Evolutionary conservation across 2,888 invertebrate species (phyloP), one percentile per base, ranked within the genome.

Genomic region (Sarcophaga caerulescens): DNA sequence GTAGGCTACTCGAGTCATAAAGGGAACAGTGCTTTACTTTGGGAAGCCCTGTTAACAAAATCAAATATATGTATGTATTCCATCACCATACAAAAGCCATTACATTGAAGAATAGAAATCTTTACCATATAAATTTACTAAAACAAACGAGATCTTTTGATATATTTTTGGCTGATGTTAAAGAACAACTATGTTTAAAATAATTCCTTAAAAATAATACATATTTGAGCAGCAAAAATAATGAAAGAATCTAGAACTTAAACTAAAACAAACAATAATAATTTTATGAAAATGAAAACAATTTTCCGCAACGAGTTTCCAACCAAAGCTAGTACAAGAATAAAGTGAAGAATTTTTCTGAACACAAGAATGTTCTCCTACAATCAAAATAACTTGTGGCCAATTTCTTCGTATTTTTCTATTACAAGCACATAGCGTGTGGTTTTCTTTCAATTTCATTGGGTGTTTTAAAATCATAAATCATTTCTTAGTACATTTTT

Each of bases 381-480:
- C 35, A 35, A 35, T 35, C 35, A 35, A 35, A 35, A 35, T 35
- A 10, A 35, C 35, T 35, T 35, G 10, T 35, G 35, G 35, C 35
- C 52, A 52, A 52, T 52, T 52, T 52, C 17, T 52, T 52, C 3
- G 52, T 52, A 14, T 52, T 14, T 52, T 52, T 52, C n/a, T 74
- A 44, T 47, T 25, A 52, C 10, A 44, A 57, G 52, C 47, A 70
- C 5, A 62, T 83, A 77, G 83, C 83, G 83, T 84, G 84, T 66
- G 65, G 68, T 78, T 77, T 78, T 52, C 52, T 52, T 81, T 85
- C 85, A 78, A 81, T 85, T 85, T 78, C 74, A 21, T 78, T 85
- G 73, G 74, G 74, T 85, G 81, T 78, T 75, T 81, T 47, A 70
- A 44, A 74, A 69, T 59, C 63, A 75, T 85, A 81, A 81, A 85